Evolutionary conservation across 1,140 invertebrate species (phyloP), one percentile per base, ranked within the genome.

Genomic region (Delia radicum): DNA sequence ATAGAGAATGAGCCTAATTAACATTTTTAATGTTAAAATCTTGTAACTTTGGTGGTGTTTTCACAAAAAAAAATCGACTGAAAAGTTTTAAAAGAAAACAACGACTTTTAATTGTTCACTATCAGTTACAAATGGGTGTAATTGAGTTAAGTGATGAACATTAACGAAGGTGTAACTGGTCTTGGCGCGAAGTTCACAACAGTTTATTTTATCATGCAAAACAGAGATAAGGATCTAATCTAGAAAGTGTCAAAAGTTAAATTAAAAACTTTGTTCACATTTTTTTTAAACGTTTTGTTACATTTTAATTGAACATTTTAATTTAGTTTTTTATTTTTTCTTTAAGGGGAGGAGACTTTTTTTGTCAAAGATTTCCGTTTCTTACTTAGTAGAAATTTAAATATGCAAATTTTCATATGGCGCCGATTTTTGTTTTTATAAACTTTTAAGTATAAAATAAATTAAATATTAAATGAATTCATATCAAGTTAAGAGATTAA

Each of bases 11-110:
- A 63, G 48, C 26, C 74, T 74, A 74, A 74, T 74, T 74, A 74
- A 46, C 74, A 74, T 74, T 74, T 74, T 74, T 74, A 74, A 74
- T 74, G 74, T 74, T 61, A 27, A 63, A 74, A 33, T 74, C 74
- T 63, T 74, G 74, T 74, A 63, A 74, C 18, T 62, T 63, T 65
- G 55, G 65, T 73, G 29, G 65, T 69, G 65, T 69, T 69, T 69
- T 69, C n/a, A 26, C 26, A 55, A 33, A 69, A 69, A 37, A 37
- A 33, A 69, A 63, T 7, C 26, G 26, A n/a, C 15, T 12, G 15
- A 67, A 29, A 29, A 29, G 10, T 67, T n/a, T n/a, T 31, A 2
- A 69, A 69, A 24, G 31, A 69, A 15, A 69, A 21, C 29, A 21
- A 31, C 21, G 65, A 69, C 29, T 69, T 69, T 69, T 69, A 69